phyloP scores from a whole-genome alignment of 23 tunicate genomes.

The Ciona savignyi region DNA sequence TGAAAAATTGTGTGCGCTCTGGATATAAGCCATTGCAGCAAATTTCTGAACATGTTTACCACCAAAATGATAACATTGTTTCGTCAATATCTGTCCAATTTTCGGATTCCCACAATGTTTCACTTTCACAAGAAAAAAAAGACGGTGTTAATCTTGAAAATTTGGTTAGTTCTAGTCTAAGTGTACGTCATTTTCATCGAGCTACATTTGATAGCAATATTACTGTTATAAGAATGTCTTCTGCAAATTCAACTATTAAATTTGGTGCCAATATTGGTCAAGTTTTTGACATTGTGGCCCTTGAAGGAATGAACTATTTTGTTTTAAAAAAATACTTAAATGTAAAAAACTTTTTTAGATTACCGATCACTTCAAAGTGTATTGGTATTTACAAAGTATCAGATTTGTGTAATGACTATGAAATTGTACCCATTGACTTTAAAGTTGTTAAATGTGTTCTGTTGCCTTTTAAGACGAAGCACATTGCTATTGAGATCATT shows the following conservation, averaged over 20 bases:
- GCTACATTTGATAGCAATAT: not conserved
- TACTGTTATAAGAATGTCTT: not conserved
- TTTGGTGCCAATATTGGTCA: not conserved
- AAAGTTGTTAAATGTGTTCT: not conserved
- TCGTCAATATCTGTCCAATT: not conserved
- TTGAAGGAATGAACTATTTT: too few species aligned
- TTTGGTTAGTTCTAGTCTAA: too few species aligned
- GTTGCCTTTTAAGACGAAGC: not conserved
- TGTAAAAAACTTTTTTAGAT: not conserved
- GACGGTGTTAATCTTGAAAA: not conserved
- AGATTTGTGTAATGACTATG: not conserved
- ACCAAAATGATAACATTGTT: constrained; percentile 2
- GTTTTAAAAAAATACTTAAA: not conserved
- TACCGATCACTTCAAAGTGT: not conserved
- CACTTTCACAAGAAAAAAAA: not conserved
- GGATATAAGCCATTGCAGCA: constrained; percentile 5
- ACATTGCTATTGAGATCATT: not conserved
- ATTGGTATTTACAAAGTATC: not conserved
- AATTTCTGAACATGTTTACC: not conserved
- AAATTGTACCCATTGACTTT: not conserved
- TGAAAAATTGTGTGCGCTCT: constrained; percentile 5
- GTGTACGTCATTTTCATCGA: not conserved
- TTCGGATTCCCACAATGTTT: not conserved
- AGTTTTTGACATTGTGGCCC: not conserved
- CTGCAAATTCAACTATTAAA: not conserved